Evolutionary conservation across 2,797 vertebrate genomes (phyloP), one percentile per base, ranked within the genome.

Genomic region (Bucorvus abyssinicus): DNA sequence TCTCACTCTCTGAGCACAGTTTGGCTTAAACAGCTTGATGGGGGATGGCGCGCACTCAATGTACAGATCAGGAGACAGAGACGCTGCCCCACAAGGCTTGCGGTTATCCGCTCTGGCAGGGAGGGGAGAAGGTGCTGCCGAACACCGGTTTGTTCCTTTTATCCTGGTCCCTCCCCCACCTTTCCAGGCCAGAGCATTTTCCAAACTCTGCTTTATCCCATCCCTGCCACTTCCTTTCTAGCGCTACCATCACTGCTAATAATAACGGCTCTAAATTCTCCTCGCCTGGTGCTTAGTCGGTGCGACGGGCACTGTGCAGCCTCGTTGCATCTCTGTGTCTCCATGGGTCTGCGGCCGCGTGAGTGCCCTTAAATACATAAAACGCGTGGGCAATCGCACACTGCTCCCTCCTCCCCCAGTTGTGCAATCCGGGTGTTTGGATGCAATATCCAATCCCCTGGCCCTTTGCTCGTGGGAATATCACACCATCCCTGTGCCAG

Each of bases 31-130:
- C 34, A 47, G 60, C 38, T 53, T 18, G 50, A 30, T 0, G 9
- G 84, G 63, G 67, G 14, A 38, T 1, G 57, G 78, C 5, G 0
- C 1, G 5, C 12, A 0, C 42, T 73, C 19, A 3, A 0, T 12
- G 55, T 20, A 2, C 27, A 17, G 70, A 14, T 1, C 1, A 0
- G 21, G 71, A 80, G 49, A 34, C 53, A 36, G 87, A 67, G 84
- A 14, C 0, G 2, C 47, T 74, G 87, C 10, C 75, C 64, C 65
- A 7, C 0, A 0, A 60, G 38, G 64, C 79, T 70, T 61, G 57
- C 23, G 4, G 34, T 18, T 29, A 21, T 9, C 56, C 11, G 27
- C 85, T 82, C 59, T 0, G 0, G 3, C 53, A 36, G 45, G 68
- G 73, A 59, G 24, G n/a, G 42, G n/a, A 80, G 49, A 26, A 65